Base-by-base conservation (phyloP, 2,113 vertebrate genomes). In the Rhombomys opimus region DNA sequence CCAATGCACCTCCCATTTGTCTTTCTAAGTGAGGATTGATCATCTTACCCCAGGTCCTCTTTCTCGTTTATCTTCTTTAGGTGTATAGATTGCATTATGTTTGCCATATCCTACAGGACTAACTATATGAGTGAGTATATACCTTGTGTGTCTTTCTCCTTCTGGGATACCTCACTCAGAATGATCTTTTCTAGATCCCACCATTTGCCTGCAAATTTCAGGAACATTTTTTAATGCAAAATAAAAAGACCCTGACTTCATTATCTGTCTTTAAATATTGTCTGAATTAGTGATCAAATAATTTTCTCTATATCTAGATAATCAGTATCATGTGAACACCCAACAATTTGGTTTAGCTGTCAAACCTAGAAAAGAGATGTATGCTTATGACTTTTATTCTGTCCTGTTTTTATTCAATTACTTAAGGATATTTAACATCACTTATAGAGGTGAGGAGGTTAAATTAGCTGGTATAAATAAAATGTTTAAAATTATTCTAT, bases 391-490 rank as follows among this genome's bases (percentile, higher is more conserved):
- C 2, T 89, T 87, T 95, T 91, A 94, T 15, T 4, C 12, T 93
- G 35, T 46, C 89, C 90, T 17, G 87, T 87, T 96, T 94, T 95
- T 88, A 90, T 90, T 89, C 77, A 82, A 59, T 86, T 87, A 67
- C 35, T 92, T 87, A 77, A 95, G 96, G 65, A 88, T 88, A 82
- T 75, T 93, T 97, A 90, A 96, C 67, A 46, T 96, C 30, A 84
- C 11, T 93, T 76, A 88, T 32, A 95, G 20, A 73, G 13, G 17
- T 20, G 84, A 46, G 46, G 46, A 46, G 46, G 46, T 46, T 46
- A 46, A 93, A 82, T 87, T 93, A 96, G 17, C 70, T 93, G 89
- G 84, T 92, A 78, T 82, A 63, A 15, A 76, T 85, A 82, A 92
- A 84, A n/a, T 90, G 59, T 90, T 85, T 95, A 22, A 94, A 80